phyloP scores from a whole-genome alignment of 2,797 vertebrate genomes.

The Sebastiscus albofasciatus region DNA sequence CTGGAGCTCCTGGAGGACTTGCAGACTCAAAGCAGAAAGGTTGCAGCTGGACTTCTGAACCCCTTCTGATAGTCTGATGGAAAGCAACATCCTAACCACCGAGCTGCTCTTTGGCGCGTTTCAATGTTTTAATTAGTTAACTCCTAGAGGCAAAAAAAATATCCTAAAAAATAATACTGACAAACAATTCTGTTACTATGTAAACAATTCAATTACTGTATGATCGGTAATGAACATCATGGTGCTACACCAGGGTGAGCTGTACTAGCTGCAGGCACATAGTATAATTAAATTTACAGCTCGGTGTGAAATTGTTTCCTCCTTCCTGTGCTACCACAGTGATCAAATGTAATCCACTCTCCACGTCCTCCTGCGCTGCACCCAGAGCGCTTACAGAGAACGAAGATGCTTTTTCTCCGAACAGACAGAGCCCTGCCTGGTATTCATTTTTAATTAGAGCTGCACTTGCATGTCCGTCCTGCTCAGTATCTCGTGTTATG shows the following conservation, averaged over 20 bases:
- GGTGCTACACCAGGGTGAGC: conserved; percentile 4
- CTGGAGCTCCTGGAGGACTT: neutral
- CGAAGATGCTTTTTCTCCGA: neutral
- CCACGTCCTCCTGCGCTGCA: conserved; percentile 1
- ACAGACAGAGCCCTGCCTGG: neutral
- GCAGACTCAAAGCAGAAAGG: neutral
- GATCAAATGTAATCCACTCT: conserved; percentile 11
- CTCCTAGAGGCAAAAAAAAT: neutral
- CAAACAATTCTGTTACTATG: neutral
- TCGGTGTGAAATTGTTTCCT: conserved; percentile 43
- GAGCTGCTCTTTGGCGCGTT: neutral
- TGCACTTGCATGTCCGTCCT: conserved; percentile 12
- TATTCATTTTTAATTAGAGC: conserved; percentile 42
- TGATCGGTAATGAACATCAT: neutral
- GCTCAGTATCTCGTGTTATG: conserved; percentile 1
- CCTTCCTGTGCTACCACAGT: conserved; percentile 25
- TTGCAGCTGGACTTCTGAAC: neutral
- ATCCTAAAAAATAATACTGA: neutral
- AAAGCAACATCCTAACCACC: neutral
- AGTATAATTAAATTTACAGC: conserved; percentile 38
- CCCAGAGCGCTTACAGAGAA: neutral
- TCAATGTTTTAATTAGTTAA: neutral
- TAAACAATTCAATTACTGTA: neutral
- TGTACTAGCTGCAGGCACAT: conserved; percentile 14
- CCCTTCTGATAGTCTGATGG: neutral